These are phyloP conservation scores for Brachyistius frenatus DNA, from an alignment of 2,113 vertebrate genomes.

Conservation along the genomic window DNA sequence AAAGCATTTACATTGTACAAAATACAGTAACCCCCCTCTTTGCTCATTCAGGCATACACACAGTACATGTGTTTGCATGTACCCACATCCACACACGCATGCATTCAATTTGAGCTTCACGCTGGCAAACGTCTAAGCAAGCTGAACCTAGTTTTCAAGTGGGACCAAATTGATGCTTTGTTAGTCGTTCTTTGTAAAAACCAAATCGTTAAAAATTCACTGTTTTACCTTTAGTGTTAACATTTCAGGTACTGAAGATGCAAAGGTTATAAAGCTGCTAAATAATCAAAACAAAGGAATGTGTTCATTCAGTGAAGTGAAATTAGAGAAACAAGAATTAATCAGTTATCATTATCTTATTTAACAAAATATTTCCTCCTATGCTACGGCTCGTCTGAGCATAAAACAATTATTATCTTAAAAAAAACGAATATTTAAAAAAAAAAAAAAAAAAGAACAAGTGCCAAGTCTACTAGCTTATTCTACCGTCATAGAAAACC, in stretches of 20 bases:
- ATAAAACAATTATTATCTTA: constrained; percentile 70
- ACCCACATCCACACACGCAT: constrained; percentile 44
- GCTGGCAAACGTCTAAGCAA: constrained; percentile 34
- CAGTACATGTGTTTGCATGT: constrained; percentile 14
- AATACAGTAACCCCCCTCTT: constrained; percentile 49
- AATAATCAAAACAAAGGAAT: constrained; percentile 37
- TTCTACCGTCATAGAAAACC: constrained; percentile 79
- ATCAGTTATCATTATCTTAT: constrained; percentile 50
- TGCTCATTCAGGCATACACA: constrained; percentile 39
- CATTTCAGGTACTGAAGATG: constrained; percentile 51
- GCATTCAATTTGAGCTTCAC: constrained; percentile 28
- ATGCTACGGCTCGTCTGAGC: constrained; percentile 74
- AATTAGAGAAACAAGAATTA: constrained; percentile 64
- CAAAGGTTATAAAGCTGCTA: constrained; percentile 44
- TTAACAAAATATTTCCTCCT: constrained; percentile 75
- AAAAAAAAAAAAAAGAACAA: constrained; percentile 70
- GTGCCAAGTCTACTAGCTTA: constrained; percentile 79
- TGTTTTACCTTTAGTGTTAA: constrained; percentile 56
- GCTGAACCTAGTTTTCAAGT: constrained; percentile 27
- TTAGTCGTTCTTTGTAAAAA: constrained; percentile 44
- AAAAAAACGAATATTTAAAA: constrained; percentile 61
- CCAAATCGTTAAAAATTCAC: constrained; percentile 24
- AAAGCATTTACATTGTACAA: constrained; percentile 76
- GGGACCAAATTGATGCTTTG: constrained; percentile 33
- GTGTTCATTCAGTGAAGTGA: constrained; percentile 45